Percentiles rank a stretch among this genome's conserved stretches.
Conservation (phyloP, 2,797 vertebrate genomes). For the Caiman crocodilus region DNA sequence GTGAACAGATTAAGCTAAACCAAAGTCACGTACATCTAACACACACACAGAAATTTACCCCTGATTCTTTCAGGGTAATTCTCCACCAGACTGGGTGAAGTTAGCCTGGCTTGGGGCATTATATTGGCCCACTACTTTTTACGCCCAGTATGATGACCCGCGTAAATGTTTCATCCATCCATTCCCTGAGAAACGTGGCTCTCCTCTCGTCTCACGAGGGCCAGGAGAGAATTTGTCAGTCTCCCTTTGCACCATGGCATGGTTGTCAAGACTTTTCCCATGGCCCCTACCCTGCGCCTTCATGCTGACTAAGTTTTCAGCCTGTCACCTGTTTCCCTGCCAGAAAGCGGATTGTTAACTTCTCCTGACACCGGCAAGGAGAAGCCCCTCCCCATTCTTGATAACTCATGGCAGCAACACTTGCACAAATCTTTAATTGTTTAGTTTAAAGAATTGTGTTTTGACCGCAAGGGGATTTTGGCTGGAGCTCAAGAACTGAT, state of each 20-base stretch:
- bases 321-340: constrained; percentile 69
- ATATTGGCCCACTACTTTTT: too few relatives aligned
- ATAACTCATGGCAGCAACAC: constrained; percentile 83
- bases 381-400: constrained; percentile 72
- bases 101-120: neutral
- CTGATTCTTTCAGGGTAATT: neutral
- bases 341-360: constrained; percentile 65
- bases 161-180: too few relatives aligned
- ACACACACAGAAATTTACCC: too few relatives aligned
- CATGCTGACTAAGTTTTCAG: fast-evolving
- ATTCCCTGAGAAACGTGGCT: neutral
- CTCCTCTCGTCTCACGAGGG: neutral
- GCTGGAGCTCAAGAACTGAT: constrained; percentile 87
- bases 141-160: too few relatives aligned
- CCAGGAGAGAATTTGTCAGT: neutral
- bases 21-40: too few relatives aligned
- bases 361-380: constrained; percentile 66
- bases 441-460: constrained; percentile 89
- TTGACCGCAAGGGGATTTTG: constrained; percentile 88
- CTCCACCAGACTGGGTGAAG: neutral
- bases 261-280: fast-evolving
- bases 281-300: neutral
- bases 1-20: too few relatives aligned
- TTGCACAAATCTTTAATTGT: constrained; percentile 87
- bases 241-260: neutral